These are phyloP conservation scores for Spea multiplicata DNA, from an alignment of 2,113 vertebrate species.

Conservation along the genomic window DNA sequence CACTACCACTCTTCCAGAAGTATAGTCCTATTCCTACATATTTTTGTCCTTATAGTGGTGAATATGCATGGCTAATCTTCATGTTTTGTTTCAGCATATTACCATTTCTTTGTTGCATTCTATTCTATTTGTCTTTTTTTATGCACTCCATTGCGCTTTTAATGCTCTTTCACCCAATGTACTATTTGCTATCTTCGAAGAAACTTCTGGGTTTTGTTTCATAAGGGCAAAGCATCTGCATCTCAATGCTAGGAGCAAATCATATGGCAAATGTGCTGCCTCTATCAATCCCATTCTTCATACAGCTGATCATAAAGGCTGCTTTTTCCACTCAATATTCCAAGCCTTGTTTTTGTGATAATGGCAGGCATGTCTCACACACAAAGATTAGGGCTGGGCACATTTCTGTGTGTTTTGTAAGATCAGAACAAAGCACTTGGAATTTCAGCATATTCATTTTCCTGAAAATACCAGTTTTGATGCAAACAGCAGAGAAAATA, in stretches of 20 bases:
- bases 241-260: constrained; percentile 36
- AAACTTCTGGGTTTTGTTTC: constrained; percentile 32
- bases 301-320: constrained; percentile 46
- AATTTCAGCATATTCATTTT: background rate
- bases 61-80: constrained; percentile 61
- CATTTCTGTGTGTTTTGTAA: background rate
- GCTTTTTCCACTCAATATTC: constrained; percentile 40
- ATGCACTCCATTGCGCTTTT: background rate
- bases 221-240: constrained; percentile 45
- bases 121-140: constrained; percentile 45
- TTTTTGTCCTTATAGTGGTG: constrained; percentile 39
- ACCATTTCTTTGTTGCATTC: constrained; percentile 54
- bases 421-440: background rate
- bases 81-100: constrained; percentile 56
- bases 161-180: constrained; percentile 39
- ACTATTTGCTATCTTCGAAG: constrained; percentile 40
- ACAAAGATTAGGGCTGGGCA: background rate
- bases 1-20: too few relatives aligned
- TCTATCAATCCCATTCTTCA: constrained; percentile 53
- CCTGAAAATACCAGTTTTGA: background rate
- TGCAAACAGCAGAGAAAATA: background rate
- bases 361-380: background rate
- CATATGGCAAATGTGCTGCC: constrained; percentile 52
- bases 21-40: too few relatives aligned
- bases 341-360: background rate